Percentiles rank a stretch among this genome's conserved stretches.
Conservation (phyloP, 30 jellyfish, hydroid and myxozoan species). For the Aurelia aurita complex sp. Pacific region DNA sequence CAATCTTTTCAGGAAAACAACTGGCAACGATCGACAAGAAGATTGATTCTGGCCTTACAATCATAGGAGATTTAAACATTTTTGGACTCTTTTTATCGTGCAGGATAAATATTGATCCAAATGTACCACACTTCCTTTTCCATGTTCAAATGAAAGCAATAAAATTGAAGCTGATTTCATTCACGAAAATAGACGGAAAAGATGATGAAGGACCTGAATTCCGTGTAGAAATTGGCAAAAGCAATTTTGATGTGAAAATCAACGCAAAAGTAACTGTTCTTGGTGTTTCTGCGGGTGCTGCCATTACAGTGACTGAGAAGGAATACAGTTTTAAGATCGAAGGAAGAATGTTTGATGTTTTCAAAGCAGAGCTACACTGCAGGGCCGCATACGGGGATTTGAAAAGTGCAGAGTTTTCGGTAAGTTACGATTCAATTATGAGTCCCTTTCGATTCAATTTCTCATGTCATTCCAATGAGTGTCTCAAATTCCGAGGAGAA, state of each 20-base stretch:
- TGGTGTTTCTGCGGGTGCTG: constrained; percentile 6
- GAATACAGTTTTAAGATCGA: background rate
- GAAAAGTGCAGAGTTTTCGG: constrained; percentile 26
- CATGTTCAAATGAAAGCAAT: constrained; percentile 1
- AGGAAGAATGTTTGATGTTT: constrained; percentile 7
- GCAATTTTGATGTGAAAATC: constrained; percentile 2
- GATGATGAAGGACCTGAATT: constrained; percentile 27
- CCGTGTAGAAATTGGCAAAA: background rate
- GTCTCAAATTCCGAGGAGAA: too few species aligned
- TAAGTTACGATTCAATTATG: background rate
- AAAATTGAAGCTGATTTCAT: background rate
- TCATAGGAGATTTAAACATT: constrained; percentile 10
- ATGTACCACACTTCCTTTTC: background rate
- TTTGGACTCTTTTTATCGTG: background rate
- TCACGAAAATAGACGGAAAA: constrained; percentile 15
- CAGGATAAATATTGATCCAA: constrained; percentile 10
- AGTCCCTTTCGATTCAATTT: too few species aligned
- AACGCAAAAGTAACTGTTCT: constrained; percentile 19
- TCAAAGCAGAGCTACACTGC: constrained; percentile 30
- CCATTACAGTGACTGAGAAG: constrained; percentile 3
- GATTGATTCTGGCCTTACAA: constrained; percentile 20
- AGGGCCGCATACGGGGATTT: constrained; percentile 20
- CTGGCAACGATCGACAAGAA: constrained; percentile 1
- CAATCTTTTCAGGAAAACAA: constrained; percentile 1
- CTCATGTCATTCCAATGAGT: too few species aligned